A percentile compares a stretch with the other conserved stretches of the same genome.
Conservation (phyloP, 2,888 invertebrate species). For the Didymodactylos carnosus region DNA sequence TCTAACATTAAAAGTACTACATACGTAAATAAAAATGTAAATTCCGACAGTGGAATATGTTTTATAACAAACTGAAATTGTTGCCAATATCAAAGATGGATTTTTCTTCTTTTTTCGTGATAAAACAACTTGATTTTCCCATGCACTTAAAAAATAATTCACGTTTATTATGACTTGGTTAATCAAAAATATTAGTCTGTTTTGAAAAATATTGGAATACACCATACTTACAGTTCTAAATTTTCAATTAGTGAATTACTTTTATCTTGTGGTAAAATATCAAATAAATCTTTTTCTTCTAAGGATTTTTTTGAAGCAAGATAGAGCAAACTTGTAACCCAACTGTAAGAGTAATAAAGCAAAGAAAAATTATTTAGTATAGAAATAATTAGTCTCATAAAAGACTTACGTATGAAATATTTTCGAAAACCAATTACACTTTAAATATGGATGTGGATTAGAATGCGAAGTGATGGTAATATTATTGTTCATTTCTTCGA, state of each 20-base stretch:
- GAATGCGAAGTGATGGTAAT: no score
- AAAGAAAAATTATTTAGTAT: background rate
- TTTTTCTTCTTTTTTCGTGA: background rate
- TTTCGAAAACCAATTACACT: background rate
- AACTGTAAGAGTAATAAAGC: background rate
- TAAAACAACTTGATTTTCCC: background rate
- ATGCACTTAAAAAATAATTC: background rate
- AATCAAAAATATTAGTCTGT: background rate
- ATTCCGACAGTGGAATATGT: background rate
- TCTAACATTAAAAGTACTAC: background rate
- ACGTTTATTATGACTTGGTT: no score
- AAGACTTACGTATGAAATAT: background rate
- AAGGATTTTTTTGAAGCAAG: constrained; percentile 4
- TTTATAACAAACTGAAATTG: background rate
- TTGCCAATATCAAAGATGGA: background rate
- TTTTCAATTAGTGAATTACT: constrained; percentile 1
- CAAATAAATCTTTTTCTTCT: constrained; percentile 3
- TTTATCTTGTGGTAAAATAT: background rate
- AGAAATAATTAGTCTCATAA: background rate
- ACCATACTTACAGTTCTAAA: background rate
- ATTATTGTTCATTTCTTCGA: no score
- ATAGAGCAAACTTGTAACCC: constrained; percentile 5
- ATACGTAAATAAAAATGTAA: background rate
- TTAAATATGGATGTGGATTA: background rate
- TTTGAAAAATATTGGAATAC: background rate